Evolutionary conservation across 2,113 vertebrate genomes (phyloP).

Genomic region (Phainopepla nitens): DNA sequence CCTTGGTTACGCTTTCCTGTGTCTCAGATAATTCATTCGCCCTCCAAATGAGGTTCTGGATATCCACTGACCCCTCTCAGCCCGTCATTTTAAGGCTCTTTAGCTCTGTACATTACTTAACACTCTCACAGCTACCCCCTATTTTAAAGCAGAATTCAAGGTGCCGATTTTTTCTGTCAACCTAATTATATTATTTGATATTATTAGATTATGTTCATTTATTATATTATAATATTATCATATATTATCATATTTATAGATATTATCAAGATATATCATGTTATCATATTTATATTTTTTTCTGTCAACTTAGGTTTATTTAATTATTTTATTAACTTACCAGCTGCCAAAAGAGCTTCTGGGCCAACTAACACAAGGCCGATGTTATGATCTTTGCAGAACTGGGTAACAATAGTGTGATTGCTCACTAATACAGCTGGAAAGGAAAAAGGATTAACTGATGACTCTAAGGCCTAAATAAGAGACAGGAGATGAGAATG

Average conservation of each 20-base stretch:
- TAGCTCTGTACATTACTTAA: background rate
- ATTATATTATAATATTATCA: background rate
- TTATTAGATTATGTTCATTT: no score
- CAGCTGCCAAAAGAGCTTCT: constrained; percentile 80
- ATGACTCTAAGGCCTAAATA: background rate
- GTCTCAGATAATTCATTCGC: background rate
- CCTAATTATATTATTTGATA: background rate
- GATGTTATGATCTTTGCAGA: constrained; percentile 85
- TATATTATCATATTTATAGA: no score
- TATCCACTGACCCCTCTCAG: background rate
- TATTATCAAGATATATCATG: background rate
- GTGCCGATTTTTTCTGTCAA: background rate
- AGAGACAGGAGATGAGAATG: background rate
- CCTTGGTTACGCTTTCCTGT: background rate
- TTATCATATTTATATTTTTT: background rate
- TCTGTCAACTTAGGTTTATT: background rate
- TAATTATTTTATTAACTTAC: constrained; percentile 41
- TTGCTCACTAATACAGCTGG: constrained; percentile 83
- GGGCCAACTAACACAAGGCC: constrained; percentile 83
- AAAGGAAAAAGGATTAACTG: background rate
- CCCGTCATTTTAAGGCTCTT: background rate
- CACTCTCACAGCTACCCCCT: background rate
- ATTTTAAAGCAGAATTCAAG: background rate
- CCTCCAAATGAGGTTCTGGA: background rate
- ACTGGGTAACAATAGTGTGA: constrained; percentile 80